phyloP scores from a whole-genome alignment of 2,888 invertebrate species.

The Imbricaverruca yamaguchii region DNA sequence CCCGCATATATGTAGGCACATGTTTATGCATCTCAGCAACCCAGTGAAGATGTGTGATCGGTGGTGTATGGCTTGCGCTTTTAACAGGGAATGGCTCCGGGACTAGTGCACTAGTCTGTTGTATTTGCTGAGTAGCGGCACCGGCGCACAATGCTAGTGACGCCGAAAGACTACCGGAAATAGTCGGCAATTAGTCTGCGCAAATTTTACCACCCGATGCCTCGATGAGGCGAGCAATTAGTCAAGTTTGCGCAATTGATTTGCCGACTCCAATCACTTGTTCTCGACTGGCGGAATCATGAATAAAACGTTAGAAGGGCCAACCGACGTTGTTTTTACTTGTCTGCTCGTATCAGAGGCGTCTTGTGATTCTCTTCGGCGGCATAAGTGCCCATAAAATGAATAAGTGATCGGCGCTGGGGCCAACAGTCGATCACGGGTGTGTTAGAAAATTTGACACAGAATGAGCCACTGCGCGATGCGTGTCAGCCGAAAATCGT shows the following conservation, averaged over 20 bases:
- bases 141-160: no score
- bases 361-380: background rate
- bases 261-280: background rate
- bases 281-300: background rate
- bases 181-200: no score
- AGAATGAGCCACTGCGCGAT: background rate
- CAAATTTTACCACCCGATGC: no score
- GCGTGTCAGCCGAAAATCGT: background rate
- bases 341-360: background rate
- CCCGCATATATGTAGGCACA: no score
- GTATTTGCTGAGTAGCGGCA: no score
- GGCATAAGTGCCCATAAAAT: background rate
- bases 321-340: background rate
- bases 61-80: no score
- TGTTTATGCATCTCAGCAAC: no score
- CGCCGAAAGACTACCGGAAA: no score
- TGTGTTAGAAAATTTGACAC: constrained; percentile 4
- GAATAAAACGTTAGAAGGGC: background rate
- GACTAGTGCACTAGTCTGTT: no score
- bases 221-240: background rate
- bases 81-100: no score
- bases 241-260: background rate
- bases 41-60: no score
- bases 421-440: background rate
- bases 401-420: background rate